Evolutionary conservation across 64 coral and sea anemone species (phyloP).

Genomic region (Exaiptasia diaphana): DNA sequence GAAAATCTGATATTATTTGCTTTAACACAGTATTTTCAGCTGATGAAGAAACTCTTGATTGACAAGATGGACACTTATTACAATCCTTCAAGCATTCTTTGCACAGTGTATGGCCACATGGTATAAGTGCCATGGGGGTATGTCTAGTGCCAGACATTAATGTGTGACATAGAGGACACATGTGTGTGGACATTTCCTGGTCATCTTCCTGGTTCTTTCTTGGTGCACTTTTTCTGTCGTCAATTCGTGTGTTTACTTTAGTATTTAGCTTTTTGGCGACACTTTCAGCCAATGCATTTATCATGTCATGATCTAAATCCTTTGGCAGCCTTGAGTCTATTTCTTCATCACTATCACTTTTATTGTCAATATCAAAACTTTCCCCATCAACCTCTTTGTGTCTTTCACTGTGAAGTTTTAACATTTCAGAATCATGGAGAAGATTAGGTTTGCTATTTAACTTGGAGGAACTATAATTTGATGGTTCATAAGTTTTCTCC

Average conservation of each 20-base stretch:
- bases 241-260: conserved; percentile 12
- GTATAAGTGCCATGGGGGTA: conserved; percentile 82
- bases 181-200: conserved; percentile 76
- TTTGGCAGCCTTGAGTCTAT: not conserved
- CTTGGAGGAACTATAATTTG: conserved; percentile 30
- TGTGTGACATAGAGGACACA: conserved; percentile 72
- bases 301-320: conserved; percentile 38
- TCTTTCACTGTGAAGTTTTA: too few relatives aligned
- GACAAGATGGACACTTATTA: conserved; percentile 84
- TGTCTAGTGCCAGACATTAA: conserved; percentile 66
- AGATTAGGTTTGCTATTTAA: too few relatives aligned
- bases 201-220: conserved; percentile 16
- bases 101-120: conserved; percentile 96
- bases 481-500: conserved; percentile 36
- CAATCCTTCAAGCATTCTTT: conserved; percentile 70
- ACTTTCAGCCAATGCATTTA: conserved; percentile 67
- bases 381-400: too few relatives aligned
- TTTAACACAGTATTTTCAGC: conserved; percentile 93
- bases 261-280: conserved; percentile 59
- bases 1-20: conserved; percentile 79
- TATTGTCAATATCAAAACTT: not conserved
- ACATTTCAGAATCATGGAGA: too few relatives aligned
- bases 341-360: not conserved
- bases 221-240: conserved; percentile 5
- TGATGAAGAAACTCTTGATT: conserved; percentile 61